Conservation (phyloP, 2,888 invertebrate genomes). For the Ceratothoa steindachneri region DNA sequence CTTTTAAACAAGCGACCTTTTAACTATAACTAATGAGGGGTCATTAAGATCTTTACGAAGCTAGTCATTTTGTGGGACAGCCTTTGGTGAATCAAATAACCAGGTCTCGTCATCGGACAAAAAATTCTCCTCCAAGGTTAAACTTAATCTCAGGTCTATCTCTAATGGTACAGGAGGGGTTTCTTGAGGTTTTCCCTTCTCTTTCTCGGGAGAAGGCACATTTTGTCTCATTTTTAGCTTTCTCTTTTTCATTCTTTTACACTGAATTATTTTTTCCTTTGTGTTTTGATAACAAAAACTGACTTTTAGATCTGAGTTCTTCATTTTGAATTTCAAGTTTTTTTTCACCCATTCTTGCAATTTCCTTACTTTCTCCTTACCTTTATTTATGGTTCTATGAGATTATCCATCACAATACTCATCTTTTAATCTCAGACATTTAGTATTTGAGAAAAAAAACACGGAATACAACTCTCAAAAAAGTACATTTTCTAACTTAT, state of each 20-base stretch:
- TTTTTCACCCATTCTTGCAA: constrained; percentile 1
- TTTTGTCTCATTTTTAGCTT: neutral
- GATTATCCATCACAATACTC: constrained; percentile 11
- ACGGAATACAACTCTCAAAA: too few species aligned
- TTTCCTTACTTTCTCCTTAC: constrained; percentile 1
- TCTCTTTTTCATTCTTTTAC: neutral
- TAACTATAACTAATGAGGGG: too few species aligned
- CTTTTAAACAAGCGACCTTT: too few species aligned
- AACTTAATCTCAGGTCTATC: neutral
- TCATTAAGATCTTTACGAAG: too few species aligned
- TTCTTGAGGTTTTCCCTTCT: neutral
- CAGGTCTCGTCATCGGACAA: neutral
- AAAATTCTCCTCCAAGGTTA: neutral
- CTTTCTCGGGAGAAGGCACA: neutral
- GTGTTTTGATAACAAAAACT: neutral
- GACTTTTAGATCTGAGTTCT: constrained; percentile 1
- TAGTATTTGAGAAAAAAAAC: too few species aligned
- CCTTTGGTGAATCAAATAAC: too few species aligned
- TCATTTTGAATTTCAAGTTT: constrained; percentile 7
- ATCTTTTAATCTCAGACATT: constrained; percentile 1
- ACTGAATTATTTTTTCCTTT: neutral
- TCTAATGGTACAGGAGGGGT: neutral
- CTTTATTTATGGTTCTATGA: neutral
- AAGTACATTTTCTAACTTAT: too few species aligned
- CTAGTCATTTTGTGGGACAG: too few species aligned